phyloP scores from a whole-genome alignment of 2,888 invertebrate genomes.

The Apamea crenata region DNA sequence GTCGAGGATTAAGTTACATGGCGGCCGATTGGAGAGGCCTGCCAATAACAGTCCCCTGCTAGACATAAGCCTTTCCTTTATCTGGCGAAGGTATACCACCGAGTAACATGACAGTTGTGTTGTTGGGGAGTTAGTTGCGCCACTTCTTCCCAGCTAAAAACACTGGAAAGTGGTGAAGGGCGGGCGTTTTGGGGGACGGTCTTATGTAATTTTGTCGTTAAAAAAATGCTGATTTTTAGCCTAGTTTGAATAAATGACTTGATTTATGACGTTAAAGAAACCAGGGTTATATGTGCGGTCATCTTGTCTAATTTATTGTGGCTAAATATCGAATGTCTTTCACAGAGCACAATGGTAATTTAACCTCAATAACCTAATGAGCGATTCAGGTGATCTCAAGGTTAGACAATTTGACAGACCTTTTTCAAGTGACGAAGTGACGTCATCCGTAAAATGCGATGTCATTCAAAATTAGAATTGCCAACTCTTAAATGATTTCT shows the following conservation, averaged over 20 bases:
- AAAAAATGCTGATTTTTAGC: too few species aligned
- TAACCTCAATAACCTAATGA: neutral
- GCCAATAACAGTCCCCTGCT: too few species aligned
- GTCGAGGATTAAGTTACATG: neutral
- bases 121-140: too few species aligned
- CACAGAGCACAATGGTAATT: neutral
- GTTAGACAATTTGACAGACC: slow-evolving; percentile 6
- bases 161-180: too few species aligned
- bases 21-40: neutral
- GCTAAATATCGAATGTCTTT: neutral
- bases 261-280: neutral
- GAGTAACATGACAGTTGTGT: too few species aligned
- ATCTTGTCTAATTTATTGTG: neutral
- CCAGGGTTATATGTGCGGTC: neutral
- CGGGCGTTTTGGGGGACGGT: too few species aligned
- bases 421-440: slow-evolving; percentile 20
- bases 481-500: neutral
- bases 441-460: neutral
- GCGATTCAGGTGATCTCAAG: neutral
- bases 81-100: neutral
- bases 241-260: too few species aligned
- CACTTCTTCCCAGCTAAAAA: too few species aligned
- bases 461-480: slow-evolving; percentile 4
- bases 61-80: neutral
- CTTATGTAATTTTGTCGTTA: too few species aligned